phyloP scores from a whole-genome alignment of 2,888 invertebrate species.

The Heliconius charithonia region DNA sequence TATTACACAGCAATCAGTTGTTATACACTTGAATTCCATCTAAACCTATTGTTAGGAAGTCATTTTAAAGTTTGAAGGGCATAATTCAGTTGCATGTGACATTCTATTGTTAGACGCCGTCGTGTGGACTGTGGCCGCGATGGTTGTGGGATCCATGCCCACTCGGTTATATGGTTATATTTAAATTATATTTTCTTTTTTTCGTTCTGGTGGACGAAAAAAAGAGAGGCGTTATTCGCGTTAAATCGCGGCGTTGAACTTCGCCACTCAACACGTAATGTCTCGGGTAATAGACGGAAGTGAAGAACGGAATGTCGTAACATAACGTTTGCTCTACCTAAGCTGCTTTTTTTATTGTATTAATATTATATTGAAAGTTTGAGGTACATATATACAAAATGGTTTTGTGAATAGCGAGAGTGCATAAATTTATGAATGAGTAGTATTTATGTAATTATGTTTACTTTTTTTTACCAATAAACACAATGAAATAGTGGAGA shows the following conservation, averaged over 20 bases:
- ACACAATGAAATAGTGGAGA: not conserved
- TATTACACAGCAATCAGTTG: not conserved
- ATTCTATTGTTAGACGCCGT: not conserved
- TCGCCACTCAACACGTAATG: too few species aligned
- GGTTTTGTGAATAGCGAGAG: not conserved
- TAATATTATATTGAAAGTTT: not conserved
- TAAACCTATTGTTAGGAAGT: not conserved
- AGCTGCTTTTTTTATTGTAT: not conserved
- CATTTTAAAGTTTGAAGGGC: not conserved
- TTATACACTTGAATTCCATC: not conserved
- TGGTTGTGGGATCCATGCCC: not conserved
- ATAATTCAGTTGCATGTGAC: not conserved
- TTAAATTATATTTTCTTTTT: too few species aligned
- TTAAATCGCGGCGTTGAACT: too few species aligned
- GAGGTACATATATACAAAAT: not conserved
- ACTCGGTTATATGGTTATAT: not conserved
- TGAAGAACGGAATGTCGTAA: too few species aligned
- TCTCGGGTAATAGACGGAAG: too few species aligned
- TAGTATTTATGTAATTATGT: not conserved
- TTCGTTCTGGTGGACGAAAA: too few species aligned
- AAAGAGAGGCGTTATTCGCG: too few species aligned
- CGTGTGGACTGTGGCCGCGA: not conserved
- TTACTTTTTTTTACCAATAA: not conserved
- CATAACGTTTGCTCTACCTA: too few species aligned
- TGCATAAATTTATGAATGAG: not conserved